Conservation (phyloP, 2,797 vertebrate genomes). For the Aulostomus chinensis region DNA sequence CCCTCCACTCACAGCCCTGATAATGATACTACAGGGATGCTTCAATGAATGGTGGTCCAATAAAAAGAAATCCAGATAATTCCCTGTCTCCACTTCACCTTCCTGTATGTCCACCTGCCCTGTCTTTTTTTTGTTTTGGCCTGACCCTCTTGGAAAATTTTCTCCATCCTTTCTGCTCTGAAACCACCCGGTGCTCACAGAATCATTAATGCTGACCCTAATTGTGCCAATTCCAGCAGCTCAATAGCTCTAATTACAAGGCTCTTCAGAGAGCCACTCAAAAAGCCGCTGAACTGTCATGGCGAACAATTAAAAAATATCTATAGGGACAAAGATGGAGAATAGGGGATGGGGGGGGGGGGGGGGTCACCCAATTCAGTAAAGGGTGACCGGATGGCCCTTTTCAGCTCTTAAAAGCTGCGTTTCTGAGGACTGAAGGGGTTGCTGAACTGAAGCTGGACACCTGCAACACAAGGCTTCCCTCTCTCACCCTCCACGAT, state of each 20-base stretch:
- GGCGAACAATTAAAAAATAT: constrained; percentile 80
- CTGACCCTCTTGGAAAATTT: constrained; percentile 56
- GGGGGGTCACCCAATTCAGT: constrained; percentile 28
- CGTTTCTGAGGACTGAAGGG: constrained; percentile 33
- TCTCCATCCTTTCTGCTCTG: constrained; percentile 76
- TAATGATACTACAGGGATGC: constrained; percentile 28
- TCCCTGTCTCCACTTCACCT: too few relatives aligned
- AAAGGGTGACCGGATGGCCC: constrained; percentile 55
- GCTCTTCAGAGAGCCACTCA: constrained; percentile 79
- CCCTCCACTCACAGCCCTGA: constrained; percentile 32
- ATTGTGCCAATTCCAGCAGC: constrained; percentile 84
- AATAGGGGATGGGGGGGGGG: neutral
- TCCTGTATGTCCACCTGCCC: too few relatives aligned
- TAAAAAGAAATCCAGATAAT: constrained; percentile 21
- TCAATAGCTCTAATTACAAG: constrained; percentile 93
- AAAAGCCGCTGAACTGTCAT: constrained; percentile 84
- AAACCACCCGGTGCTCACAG: constrained; percentile 81
- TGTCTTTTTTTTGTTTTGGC: constrained; percentile 6
- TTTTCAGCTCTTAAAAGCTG: constrained; percentile 64
- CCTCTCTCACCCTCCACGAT: constrained; percentile 21
- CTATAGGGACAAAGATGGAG: constrained; percentile 60
- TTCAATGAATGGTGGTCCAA: too few relatives aligned
- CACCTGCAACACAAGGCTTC: constrained; percentile 63
- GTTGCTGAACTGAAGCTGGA: constrained; percentile 51
- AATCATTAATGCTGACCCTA: constrained; percentile 87